Evolutionary conservation across 2,113 vertebrate species (phyloP).

Genomic region (Paratilapia polleni): DNA sequence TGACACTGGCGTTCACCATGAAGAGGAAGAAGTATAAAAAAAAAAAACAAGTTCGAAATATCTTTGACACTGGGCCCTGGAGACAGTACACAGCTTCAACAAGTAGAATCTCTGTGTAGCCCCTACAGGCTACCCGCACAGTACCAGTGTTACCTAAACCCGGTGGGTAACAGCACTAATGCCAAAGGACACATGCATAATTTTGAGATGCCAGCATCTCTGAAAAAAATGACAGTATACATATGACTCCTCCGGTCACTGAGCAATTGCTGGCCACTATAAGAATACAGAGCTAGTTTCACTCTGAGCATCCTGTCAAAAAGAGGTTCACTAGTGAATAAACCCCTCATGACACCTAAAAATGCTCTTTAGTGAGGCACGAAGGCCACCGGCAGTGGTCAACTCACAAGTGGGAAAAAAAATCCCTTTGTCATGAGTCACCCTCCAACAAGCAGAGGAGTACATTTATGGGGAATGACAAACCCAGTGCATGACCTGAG

Average conservation of each 20-base stretch:
- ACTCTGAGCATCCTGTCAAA: background rate
- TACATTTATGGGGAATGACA: constrained; percentile 50
- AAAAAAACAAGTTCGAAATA: too few relatives aligned
- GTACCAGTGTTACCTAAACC: background rate
- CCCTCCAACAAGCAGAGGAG: constrained; percentile 13
- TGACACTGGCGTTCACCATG: background rate
- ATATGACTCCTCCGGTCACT: background rate
- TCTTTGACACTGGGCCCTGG: background rate
- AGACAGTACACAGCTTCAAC: background rate
- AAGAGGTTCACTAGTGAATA: background rate
- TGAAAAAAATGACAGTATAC: background rate
- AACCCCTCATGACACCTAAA: constrained; percentile 29
- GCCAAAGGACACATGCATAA: background rate
- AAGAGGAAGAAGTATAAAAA: background rate
- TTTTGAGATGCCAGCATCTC: background rate
- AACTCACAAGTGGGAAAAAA: constrained; percentile 17
- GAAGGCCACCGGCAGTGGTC: background rate
- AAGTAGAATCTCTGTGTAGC: too few relatives aligned
- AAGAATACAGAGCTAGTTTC: background rate
- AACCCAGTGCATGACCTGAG: constrained; percentile 33
- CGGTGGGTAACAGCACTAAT: background rate
- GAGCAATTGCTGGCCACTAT: background rate
- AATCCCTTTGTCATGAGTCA: constrained; percentile 49
- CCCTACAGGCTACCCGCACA: too few relatives aligned
- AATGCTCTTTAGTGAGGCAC: background rate